Conservation (phyloP, 2,888 invertebrate species). For the Cyaniris semiargus region DNA sequence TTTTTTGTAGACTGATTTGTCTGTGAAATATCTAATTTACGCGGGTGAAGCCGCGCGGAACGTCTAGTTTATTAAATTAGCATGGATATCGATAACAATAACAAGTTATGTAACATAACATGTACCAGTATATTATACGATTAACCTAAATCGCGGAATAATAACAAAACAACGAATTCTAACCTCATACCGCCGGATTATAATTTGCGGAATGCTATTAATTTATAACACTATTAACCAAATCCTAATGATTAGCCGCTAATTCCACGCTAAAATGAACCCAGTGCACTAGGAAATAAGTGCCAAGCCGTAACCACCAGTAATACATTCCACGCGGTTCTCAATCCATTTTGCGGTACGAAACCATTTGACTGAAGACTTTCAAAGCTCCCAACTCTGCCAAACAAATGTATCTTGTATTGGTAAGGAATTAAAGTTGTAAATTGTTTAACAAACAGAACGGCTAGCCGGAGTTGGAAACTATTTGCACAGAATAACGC, state of each 20-base stretch:
- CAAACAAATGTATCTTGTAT: conserved; percentile 38
- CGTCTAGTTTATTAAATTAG: too few species aligned
- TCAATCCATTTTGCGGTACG: conserved; percentile 60
- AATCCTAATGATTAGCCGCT: conserved; percentile 5
- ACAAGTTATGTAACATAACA: background rate
- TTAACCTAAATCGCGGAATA: background rate
- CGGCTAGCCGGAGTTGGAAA: conserved; percentile 37
- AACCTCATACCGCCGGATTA: background rate
- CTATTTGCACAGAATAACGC: conserved; percentile 1
- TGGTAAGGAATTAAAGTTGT: conserved; percentile 28
- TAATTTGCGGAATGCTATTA: conserved; percentile 18
- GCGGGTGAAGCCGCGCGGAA: too few species aligned
- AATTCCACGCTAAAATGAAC: background rate
- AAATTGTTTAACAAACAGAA: conserved; percentile 29
- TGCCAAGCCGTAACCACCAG: conserved; percentile 42
- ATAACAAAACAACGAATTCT: background rate
- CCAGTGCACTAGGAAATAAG: background rate
- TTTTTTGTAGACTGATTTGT: too few species aligned
- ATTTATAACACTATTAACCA: conserved; percentile 21
- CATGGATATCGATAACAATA: too few species aligned
- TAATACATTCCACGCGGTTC: conserved; percentile 61
- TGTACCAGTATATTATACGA: background rate
- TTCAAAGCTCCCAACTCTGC: conserved; percentile 39
- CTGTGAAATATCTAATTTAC: too few species aligned
- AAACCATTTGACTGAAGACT: conserved; percentile 48